These are phyloP conservation scores for Ranitomeya variabilis DNA, from an alignment of 2,113 vertebrate genomes.

Conservation along the genomic window DNA sequence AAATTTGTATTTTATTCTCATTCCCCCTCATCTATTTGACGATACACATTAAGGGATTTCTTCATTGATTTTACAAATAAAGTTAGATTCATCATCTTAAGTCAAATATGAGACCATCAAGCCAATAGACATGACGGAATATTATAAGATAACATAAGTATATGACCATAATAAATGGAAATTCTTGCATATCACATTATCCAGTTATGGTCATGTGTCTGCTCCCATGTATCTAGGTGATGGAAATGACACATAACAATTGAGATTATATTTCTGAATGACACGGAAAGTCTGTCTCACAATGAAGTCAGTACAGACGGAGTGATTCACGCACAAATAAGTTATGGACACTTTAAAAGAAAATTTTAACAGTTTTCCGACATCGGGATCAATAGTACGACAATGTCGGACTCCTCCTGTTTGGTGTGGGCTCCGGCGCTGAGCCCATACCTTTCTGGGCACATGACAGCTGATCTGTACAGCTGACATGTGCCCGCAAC, in stretches of 20 bases:
- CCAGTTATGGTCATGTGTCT: neutral
- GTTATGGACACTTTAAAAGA: too few relatives aligned
- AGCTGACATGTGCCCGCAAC: too few relatives aligned
- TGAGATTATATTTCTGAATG: conserved; percentile 1
- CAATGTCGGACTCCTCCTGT: too few relatives aligned
- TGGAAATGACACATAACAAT: neutral
- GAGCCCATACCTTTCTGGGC: too few relatives aligned
- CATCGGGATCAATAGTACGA: too few relatives aligned
- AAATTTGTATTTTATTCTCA: too few relatives aligned
- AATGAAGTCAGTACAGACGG: neutral
- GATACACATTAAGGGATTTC: neutral
- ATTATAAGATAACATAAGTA: neutral
- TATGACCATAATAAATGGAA: neutral
- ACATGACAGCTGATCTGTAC: too few relatives aligned
- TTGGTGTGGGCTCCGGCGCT: too few relatives aligned
- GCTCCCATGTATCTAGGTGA: conserved; percentile 13
- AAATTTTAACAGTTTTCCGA: too few relatives aligned
- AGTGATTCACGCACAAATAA: neutral
- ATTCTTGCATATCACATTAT: neutral
- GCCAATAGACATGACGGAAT: neutral
- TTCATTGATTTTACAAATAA: neutral
- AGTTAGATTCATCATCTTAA: neutral
- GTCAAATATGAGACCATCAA: neutral
- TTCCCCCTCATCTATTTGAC: too few relatives aligned
- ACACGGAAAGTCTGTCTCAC: neutral